Percentiles rank a stretch among this genome's conserved stretches.
phyloP scores from a whole-genome alignment of 2,888 invertebrate species.

The Andrena bicolor region DNA sequence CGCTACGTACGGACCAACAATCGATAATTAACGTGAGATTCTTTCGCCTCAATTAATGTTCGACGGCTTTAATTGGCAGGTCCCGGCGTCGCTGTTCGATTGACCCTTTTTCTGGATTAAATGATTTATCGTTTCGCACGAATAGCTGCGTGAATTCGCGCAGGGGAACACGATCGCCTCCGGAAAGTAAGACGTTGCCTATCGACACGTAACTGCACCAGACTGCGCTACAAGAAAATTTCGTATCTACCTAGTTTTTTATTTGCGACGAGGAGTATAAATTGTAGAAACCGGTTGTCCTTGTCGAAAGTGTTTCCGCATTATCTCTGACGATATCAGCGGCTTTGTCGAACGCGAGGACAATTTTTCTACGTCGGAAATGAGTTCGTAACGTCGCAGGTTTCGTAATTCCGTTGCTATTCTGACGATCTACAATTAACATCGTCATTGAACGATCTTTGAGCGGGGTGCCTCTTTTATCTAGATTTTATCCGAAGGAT shows the following conservation, averaged over 20 bases:
- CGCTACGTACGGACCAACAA: background rate
- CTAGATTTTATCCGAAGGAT: too few species aligned
- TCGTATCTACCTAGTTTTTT: background rate
- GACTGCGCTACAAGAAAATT: background rate
- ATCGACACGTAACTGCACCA: background rate
- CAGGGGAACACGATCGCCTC: background rate
- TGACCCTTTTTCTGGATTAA: slow-evolving; percentile 4
- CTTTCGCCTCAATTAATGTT: slow-evolving; percentile 21
- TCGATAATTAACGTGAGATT: slow-evolving; percentile 16
- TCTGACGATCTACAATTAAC: background rate
- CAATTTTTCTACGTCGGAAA: slow-evolving; percentile 9
- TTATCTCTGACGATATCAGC: slow-evolving; percentile 24
- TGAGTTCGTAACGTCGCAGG: background rate
- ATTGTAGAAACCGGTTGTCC: background rate
- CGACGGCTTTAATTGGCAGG: slow-evolving; percentile 15
- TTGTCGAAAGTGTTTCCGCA: background rate
- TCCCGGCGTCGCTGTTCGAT: background rate
- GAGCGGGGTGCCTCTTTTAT: too few species aligned
- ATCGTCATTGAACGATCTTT: background rate
- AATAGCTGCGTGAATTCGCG: background rate
- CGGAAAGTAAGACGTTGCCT: background rate
- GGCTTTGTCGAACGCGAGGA: background rate
- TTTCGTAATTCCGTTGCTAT: slow-evolving; percentile 1
- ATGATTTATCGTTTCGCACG: slow-evolving; percentile 25
- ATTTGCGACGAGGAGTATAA: background rate